Percentiles rank a stretch among this genome's conserved stretches.
Evolutionary conservation across 1,140 invertebrate species (phyloP).

Genomic region (Hetaerina americana): DNA sequence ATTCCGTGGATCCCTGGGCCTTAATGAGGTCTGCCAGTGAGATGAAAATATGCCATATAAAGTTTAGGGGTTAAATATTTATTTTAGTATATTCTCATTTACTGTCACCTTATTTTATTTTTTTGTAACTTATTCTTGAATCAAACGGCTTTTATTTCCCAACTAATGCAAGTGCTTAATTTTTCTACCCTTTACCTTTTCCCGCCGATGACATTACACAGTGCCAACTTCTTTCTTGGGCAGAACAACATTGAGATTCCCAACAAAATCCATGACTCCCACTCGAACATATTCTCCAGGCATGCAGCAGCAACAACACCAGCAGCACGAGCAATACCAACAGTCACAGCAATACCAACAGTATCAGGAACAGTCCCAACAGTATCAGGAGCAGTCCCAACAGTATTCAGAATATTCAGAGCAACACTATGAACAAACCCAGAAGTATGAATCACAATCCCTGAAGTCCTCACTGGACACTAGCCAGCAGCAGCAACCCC

Average conservation of each 20-base stretch:
- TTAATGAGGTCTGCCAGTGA: too few relatives aligned
- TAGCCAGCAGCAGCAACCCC: conserved; percentile 16
- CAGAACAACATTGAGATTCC: not conserved
- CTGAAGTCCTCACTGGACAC: conserved; percentile 14
- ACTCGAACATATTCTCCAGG: not conserved
- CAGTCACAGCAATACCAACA: not conserved
- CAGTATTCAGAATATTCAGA: not conserved
- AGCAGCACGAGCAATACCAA: not conserved
- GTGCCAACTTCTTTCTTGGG: not conserved
- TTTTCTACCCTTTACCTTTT: too few relatives aligned
- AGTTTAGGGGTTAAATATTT: too few relatives aligned
- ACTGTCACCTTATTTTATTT: too few relatives aligned
- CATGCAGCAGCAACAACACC: not conserved
- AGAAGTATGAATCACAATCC: too few relatives aligned
- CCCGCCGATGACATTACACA: too few relatives aligned
- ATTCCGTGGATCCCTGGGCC: too few relatives aligned
- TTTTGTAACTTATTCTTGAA: too few relatives aligned
- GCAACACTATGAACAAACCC: not conserved
- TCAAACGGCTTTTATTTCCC: too few relatives aligned
- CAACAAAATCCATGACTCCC: not conserved
- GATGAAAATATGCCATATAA: too few relatives aligned
- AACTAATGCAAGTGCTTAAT: too few relatives aligned
- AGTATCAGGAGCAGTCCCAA: not conserved
- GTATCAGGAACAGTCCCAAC: not conserved
- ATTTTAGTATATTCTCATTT: too few relatives aligned